These are phyloP conservation scores for Empidonax alnorum DNA, from an alignment of 2,113 vertebrate genomes.

Conservation along the genomic window DNA sequence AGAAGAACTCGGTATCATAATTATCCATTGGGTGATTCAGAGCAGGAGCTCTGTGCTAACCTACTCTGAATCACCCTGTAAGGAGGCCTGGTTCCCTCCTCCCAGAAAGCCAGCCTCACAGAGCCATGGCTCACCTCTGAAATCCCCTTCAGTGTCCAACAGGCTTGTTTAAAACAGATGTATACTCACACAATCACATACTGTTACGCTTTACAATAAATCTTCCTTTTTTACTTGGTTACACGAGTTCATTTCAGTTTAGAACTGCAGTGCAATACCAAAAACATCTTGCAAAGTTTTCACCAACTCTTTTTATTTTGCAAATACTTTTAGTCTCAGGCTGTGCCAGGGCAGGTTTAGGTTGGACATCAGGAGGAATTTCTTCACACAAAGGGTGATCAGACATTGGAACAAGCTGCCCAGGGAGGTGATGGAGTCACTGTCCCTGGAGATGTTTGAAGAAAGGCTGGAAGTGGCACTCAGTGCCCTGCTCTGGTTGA, in stretches of 20 bases:
- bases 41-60: background rate
- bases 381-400: background rate
- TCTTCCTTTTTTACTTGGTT: background rate
- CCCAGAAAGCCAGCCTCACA: background rate
- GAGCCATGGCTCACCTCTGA: background rate
- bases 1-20: fast-evolving
- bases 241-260: background rate
- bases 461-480: background rate
- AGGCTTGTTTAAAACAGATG: background rate
- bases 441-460: background rate
- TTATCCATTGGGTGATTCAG: background rate
- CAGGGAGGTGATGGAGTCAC: background rate
- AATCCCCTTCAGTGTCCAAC: background rate
- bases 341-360: background rate
- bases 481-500: background rate
- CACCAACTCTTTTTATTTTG: background rate
- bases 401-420: background rate
- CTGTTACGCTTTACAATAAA: background rate
- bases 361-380: background rate
- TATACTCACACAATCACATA: background rate
- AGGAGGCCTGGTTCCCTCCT: background rate
- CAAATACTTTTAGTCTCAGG: background rate
- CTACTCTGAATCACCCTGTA: background rate
- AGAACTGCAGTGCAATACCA: background rate
- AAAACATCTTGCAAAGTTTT: background rate